phyloP scores from a whole-genome alignment of 92 coral and sea anemone species.

The Porites rus region DNA sequence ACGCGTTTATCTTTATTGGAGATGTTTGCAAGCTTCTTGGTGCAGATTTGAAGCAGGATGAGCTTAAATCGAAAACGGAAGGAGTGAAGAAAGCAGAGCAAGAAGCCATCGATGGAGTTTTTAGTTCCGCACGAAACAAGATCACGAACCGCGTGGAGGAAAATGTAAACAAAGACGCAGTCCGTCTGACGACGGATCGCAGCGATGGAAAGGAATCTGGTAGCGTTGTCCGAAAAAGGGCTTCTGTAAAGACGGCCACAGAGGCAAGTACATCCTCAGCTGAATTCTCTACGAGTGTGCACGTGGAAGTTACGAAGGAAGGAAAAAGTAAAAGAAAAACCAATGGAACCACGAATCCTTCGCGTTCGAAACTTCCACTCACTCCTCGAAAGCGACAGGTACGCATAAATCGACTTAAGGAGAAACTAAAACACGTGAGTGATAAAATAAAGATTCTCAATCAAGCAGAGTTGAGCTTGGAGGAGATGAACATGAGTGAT shows the following conservation, averaged over 20 bases:
- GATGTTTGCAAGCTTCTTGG: slow-evolving; percentile 48
- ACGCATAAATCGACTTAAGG: slow-evolving; percentile 59
- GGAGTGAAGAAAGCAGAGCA: neutral
- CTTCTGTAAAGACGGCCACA: neutral
- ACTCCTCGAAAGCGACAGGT: slow-evolving; percentile 68
- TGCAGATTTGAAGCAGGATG: neutral
- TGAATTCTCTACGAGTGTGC: slow-evolving; percentile 16
- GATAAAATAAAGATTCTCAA: slow-evolving; percentile 81
- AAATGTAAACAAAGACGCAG: slow-evolving; percentile 55
- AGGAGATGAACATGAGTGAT: slow-evolving; percentile 87
- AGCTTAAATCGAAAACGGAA: neutral
- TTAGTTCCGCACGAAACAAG: neutral
- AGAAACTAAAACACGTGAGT: slow-evolving; percentile 61
- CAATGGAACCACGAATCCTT: neutral
- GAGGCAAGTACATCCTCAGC: slow-evolving; percentile 14
- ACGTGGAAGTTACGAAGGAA: slow-evolving; percentile 16
- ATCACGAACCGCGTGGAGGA: slow-evolving; percentile 41
- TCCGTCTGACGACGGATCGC: slow-evolving; percentile 10
- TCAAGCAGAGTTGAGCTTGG: slow-evolving; percentile 89
- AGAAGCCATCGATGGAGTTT: neutral
- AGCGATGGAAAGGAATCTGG: neutral
- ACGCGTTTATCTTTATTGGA: slow-evolving; percentile 78
- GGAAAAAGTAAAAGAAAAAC: neutral
- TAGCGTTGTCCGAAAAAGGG: neutral
- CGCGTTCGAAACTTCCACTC: neutral